Percentiles rank a stretch among this genome's conserved stretches.
phyloP scores from a whole-genome alignment of 2,797 vertebrate species.

The Acridotheres tristis region DNA sequence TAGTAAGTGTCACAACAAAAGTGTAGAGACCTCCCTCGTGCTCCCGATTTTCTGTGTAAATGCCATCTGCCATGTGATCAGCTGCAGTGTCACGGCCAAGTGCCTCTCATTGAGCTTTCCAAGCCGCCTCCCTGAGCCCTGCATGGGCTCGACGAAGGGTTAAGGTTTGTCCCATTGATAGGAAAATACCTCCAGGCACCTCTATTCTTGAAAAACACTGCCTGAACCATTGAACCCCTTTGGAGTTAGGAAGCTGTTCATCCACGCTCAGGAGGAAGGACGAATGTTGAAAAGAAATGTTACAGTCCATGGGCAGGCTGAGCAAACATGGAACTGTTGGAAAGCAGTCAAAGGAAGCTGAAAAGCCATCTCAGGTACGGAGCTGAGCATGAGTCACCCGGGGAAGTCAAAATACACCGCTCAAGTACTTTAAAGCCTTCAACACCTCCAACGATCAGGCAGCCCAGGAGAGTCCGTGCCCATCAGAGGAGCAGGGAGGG shows the following conservation, averaged over 20 bases:
- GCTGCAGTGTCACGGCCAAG: conserved; percentile 2
- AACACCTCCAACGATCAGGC: conserved; percentile 25
- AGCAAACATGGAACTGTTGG: conserved; percentile 26
- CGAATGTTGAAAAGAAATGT: background rate
- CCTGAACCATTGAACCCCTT: conserved; percentile 6
- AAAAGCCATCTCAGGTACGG: conserved; percentile 34
- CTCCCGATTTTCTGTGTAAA: background rate
- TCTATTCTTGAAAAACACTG: background rate
- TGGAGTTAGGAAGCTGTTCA: conserved; percentile 7
- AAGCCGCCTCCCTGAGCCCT: background rate
- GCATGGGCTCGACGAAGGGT: background rate
- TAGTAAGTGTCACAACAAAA: background rate
- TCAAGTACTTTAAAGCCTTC: conserved; percentile 68
- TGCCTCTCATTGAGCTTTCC: background rate
- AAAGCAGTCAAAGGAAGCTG: conserved; percentile 39
- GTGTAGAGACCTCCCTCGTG: background rate
- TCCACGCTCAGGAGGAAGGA: background rate
- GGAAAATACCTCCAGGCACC: background rate
- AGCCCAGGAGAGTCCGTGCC: conserved; percentile 51
- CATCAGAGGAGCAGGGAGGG: conserved; percentile 24
- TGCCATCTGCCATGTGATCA: background rate
- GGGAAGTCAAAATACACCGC: conserved; percentile 54
- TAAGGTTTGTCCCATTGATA: background rate
- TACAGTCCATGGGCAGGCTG: conserved; percentile 11
- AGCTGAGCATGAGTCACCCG: conserved; percentile 43